Conservation (phyloP, 2,888 invertebrate genomes). For the Mythimna ferrago region DNA sequence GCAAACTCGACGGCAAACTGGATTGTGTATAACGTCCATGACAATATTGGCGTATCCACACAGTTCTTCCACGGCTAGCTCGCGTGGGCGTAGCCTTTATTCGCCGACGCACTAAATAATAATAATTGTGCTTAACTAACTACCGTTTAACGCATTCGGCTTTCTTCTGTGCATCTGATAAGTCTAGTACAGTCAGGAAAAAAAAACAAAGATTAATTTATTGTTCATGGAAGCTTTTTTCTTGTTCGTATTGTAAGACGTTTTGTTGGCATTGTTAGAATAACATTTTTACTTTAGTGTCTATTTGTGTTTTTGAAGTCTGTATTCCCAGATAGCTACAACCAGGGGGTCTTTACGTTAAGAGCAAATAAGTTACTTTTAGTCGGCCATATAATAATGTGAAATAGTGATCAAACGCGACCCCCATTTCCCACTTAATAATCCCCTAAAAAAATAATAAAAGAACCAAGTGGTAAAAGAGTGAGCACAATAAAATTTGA, state of each 20-base stretch:
- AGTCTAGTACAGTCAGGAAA: slow-evolving; percentile 68
- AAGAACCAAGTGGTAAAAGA: too few relatives aligned
- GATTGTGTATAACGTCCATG: too few relatives aligned
- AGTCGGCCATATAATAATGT: too few relatives aligned
- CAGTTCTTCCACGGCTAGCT: slow-evolving; percentile 49
- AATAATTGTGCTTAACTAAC: slow-evolving; percentile 89
- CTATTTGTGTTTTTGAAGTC: too few relatives aligned
- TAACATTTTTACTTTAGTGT: slow-evolving; percentile 3
- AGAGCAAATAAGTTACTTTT: too few relatives aligned
- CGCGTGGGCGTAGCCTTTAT: slow-evolving; percentile 85
- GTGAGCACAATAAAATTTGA: too few relatives aligned
- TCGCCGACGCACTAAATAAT: slow-evolving; percentile 87
- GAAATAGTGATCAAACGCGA: too few relatives aligned
- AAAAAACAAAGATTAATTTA: slow-evolving; percentile 38
- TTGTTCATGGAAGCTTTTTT: slow-evolving; percentile 13
- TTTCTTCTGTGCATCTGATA: slow-evolving; percentile 88
- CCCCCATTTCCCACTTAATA: too few relatives aligned
- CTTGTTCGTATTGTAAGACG: not conserved
- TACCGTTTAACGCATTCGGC: slow-evolving; percentile 88
- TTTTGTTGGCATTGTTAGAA: slow-evolving; percentile 13
- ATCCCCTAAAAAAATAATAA: too few relatives aligned
- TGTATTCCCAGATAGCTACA: not conserved
- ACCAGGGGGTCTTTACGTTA: not conserved
- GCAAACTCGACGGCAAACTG: too few relatives aligned
- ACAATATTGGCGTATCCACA: slow-evolving; percentile 64